phyloP scores from a whole-genome alignment of 2,888 invertebrate genomes.

The Rhagonycha fulva region DNA sequence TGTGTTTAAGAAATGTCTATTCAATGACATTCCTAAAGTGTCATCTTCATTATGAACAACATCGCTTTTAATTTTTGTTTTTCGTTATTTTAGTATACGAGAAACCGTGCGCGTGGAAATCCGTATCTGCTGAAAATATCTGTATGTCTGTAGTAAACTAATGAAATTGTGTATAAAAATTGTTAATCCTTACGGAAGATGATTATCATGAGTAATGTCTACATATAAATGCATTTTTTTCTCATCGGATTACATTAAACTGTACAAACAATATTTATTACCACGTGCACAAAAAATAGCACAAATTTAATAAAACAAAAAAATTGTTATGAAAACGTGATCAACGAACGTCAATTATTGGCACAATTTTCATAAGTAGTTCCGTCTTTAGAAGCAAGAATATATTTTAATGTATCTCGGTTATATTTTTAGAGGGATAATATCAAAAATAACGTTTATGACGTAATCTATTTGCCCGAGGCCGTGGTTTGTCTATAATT shows the following conservation, averaged over 20 bases:
- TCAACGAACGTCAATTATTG: slow-evolving; percentile 40
- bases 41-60: slow-evolving; percentile 19
- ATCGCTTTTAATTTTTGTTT: neutral
- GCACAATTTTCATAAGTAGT: slow-evolving; percentile 39
- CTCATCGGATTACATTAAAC: neutral
- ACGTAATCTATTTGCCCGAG: slow-evolving; percentile 36
- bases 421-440: slow-evolving; percentile 40
- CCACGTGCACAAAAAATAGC: slow-evolving; percentile 1
- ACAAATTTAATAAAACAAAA: slow-evolving; percentile 19
- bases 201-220: slow-evolving; percentile 9
- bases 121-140: neutral
- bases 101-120: slow-evolving; percentile 1
- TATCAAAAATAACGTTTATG: slow-evolving; percentile 39
- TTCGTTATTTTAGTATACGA: slow-evolving; percentile 14
- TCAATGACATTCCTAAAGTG: slow-evolving; percentile 40
- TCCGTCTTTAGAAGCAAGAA: slow-evolving; percentile 38
- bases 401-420: slow-evolving; percentile 38
- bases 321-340: slow-evolving; percentile 23
- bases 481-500: slow-evolving; percentile 32
- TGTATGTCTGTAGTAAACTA: neutral
- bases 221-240: neutral
- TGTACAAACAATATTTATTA: neutral
- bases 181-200: slow-evolving; percentile 13
- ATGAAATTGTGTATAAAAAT: slow-evolving; percentile 6
- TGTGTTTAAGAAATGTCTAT: slow-evolving; percentile 30